phyloP scores from a whole-genome alignment of 2,888 invertebrate genomes.

The Liopterus haemorrhoidalis region DNA sequence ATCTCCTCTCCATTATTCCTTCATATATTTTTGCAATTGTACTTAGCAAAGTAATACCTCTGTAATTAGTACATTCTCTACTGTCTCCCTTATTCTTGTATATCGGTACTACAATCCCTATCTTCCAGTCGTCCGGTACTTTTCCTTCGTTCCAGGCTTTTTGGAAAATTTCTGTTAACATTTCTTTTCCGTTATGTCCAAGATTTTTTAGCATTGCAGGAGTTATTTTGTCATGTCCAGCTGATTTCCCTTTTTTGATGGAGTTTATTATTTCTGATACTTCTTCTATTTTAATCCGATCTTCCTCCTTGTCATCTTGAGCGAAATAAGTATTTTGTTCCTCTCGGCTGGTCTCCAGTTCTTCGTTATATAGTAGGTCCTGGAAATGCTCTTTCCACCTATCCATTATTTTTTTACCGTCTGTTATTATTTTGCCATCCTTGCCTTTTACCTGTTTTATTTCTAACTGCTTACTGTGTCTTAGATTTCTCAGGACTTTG shows the following conservation, averaged over 20 bases:
- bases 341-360: too few relatives aligned
- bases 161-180: slow-evolving; percentile 4
- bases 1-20: neutral
- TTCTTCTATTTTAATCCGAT: neutral
- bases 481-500: slow-evolving; percentile 9
- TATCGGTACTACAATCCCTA: too few relatives aligned
- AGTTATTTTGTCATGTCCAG: slow-evolving; percentile 6
- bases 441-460: slow-evolving; percentile 3
- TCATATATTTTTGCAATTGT: neutral
- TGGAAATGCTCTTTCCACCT: too few relatives aligned
- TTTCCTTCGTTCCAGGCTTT: slow-evolving; percentile 5
- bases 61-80: too few relatives aligned
- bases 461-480: slow-evolving; percentile 1
- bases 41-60: too few relatives aligned
- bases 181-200: neutral
- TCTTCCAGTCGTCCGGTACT: slow-evolving; percentile 8
- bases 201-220: slow-evolving; percentile 6
- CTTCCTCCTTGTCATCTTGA: neutral
- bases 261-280: neutral
- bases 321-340: too few relatives aligned
- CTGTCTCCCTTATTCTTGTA: too few relatives aligned
- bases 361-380: too few relatives aligned
- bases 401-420: slow-evolving; percentile 10
- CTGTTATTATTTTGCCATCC: slow-evolving; percentile 6
- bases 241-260: slow-evolving; percentile 7